Evolutionary conservation across 2,888 invertebrate genomes (phyloP).

Genomic region (Monoplex corrugatus): DNA sequence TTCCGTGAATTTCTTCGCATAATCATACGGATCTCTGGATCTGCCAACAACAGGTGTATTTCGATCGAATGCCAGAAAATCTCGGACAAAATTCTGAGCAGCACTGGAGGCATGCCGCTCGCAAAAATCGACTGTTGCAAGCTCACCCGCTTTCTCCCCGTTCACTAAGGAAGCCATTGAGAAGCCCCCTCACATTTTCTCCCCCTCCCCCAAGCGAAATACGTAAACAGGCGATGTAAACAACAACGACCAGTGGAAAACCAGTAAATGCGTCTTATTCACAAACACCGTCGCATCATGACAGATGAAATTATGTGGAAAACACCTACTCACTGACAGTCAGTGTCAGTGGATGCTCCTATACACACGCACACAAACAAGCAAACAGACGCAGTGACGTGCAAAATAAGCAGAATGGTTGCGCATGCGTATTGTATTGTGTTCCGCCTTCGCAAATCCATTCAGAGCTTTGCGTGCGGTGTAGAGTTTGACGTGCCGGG

Average conservation of each 20-base stretch:
- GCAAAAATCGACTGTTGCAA: conserved; percentile 76
- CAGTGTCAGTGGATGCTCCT: conserved; percentile 30
- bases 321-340: too few species aligned
- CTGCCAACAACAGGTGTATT: conserved; percentile 63
- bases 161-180: conserved; percentile 56
- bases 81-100: conserved; percentile 93
- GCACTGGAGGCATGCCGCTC: conserved; percentile 89
- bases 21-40: conserved; percentile 89
- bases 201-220: conserved; percentile 46
- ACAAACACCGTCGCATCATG: not conserved
- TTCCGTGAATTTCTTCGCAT: conserved; percentile 91
- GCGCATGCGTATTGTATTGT: conserved; percentile 44
- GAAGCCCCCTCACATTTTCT: conserved; percentile 54
- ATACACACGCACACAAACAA: conserved; percentile 32
- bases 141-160: conserved; percentile 55
- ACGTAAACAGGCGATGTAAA: conserved; percentile 22
- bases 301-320: conserved; percentile 9
- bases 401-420: conserved; percentile 50
- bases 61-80: conserved; percentile 86
- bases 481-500: not conserved
- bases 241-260: conserved; percentile 10
- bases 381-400: conserved; percentile 49
- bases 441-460: conserved; percentile 50
- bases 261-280: not conserved
- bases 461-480: not conserved